Conservation (phyloP, 2,888 invertebrate genomes). For the Siphlonurus alternatus region DNA sequence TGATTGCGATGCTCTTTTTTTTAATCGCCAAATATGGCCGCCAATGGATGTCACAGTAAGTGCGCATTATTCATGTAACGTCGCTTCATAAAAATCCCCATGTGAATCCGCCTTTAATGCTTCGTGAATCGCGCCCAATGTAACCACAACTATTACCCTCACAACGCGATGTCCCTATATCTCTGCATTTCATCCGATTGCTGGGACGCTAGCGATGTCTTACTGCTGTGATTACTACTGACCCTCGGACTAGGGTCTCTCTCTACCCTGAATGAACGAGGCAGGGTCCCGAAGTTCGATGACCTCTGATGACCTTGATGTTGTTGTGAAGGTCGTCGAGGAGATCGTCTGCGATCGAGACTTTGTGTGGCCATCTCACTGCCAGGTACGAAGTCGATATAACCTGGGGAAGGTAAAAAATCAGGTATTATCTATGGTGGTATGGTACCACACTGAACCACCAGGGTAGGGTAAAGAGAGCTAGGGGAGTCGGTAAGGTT, state of each 20-base stretch:
- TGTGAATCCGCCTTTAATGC: too few species aligned
- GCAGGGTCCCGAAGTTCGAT: background rate
- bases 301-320: background rate
- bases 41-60: too few species aligned
- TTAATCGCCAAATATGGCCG: too few species aligned
- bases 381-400: background rate
- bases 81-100: too few species aligned
- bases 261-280: background rate
- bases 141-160: too few species aligned
- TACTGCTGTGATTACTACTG: constrained; percentile 5
- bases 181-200: constrained; percentile 10
- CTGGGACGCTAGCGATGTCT: constrained; percentile 9
- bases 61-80: too few species aligned
- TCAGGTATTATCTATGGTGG: background rate
- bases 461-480: too few species aligned
- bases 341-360: background rate
- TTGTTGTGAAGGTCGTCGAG: background rate
- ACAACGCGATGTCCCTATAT: constrained; percentile 11
- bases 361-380: background rate
- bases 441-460: too few species aligned
- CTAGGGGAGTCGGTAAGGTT: too few species aligned
- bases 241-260: background rate
- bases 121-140: too few species aligned
- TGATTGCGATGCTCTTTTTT: too few species aligned
- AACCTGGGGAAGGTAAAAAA: background rate